These are phyloP conservation scores for Rhimphoctona megacephalus DNA, from an alignment of 2,888 invertebrate genomes.

Conservation along the genomic window DNA sequence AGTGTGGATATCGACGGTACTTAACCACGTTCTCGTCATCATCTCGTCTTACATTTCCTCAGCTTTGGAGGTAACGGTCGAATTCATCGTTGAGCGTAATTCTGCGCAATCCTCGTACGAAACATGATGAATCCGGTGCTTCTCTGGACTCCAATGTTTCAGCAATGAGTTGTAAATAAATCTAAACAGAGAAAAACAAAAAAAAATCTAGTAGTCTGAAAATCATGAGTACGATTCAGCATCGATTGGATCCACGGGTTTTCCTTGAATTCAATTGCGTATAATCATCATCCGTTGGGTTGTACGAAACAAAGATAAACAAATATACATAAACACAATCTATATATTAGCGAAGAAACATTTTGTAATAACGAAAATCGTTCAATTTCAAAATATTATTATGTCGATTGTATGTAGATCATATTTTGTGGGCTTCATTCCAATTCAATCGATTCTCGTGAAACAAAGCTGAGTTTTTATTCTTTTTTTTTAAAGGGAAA, in stretches of 20 bases:
- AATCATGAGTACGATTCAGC: conserved; percentile 47
- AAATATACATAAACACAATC: neutral
- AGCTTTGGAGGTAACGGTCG: conserved; percentile 28
- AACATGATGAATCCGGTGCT: conserved; percentile 24
- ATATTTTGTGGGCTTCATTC: conserved; percentile 58
- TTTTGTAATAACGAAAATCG: conserved; percentile 58
- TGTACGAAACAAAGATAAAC: conserved; percentile 4
- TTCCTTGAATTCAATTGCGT: conserved; percentile 50
- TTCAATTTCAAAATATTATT: conserved; percentile 46
- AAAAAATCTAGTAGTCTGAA: conserved; percentile 37
- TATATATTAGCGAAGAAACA: conserved; percentile 15
- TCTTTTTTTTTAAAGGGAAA: neutral
- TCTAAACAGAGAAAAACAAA: neutral
- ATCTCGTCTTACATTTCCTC: neutral
- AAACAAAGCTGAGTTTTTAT: conserved; percentile 9
- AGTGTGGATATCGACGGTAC: conserved; percentile 34
- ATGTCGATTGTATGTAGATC: conserved; percentile 35
- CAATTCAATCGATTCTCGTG: conserved; percentile 24
- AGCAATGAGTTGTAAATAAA: conserved; percentile 63
- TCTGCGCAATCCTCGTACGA: conserved; percentile 4
- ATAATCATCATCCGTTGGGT: conserved; percentile 36
- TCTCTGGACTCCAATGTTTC: conserved; percentile 48
- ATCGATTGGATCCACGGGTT: conserved; percentile 56
- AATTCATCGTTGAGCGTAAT: conserved; percentile 13
- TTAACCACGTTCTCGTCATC: conserved; percentile 41